A percentile compares a stretch with the other conserved stretches of the same genome.
These are phyloP conservation scores for Aphelinus atriplicis DNA, from an alignment of 1,140 invertebrate species.

Conservation along the genomic window DNA sequence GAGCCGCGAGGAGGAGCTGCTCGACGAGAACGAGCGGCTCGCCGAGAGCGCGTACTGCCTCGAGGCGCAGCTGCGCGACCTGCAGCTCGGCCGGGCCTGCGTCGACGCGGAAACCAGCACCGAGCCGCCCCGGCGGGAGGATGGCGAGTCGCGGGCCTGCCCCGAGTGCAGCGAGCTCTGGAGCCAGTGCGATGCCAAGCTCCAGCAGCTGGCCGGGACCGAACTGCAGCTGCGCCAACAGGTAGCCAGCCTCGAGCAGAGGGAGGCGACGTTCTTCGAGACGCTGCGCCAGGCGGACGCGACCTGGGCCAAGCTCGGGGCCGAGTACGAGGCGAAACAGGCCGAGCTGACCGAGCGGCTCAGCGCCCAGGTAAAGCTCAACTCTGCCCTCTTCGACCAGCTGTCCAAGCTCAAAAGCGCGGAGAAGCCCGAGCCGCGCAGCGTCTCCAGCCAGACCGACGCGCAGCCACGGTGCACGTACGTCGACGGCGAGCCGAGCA, in stretches of 20 bases:
- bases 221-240: slow-evolving; percentile 49
- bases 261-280: slow-evolving; percentile 62
- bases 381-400: slow-evolving; percentile 44
- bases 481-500: neutral
- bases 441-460: neutral
- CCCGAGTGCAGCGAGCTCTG: slow-evolving; percentile 39
- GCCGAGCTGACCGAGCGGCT: slow-evolving; percentile 45
- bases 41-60: slow-evolving; percentile 50
- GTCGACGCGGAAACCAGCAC: slow-evolving; percentile 16
- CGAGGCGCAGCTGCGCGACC: slow-evolving; percentile 48
- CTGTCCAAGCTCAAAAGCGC: slow-evolving; percentile 1
- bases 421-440: neutral
- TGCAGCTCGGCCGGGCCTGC: neutral
- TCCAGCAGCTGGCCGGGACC: slow-evolving; percentile 40
- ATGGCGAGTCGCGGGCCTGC: slow-evolving; percentile 24
- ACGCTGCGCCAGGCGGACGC: slow-evolving; percentile 62
- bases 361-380: slow-evolving; percentile 46
- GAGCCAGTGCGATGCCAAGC: slow-evolving; percentile 43
- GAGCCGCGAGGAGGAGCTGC: slow-evolving; percentile 53
- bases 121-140: neutral
- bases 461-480: slow-evolving; percentile 1
- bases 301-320: slow-evolving; percentile 62
- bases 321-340: slow-evolving; percentile 53
- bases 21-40: slow-evolving; percentile 55
- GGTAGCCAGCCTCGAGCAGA: slow-evolving; percentile 59